Evolutionary conservation across 1,140 invertebrate genomes (phyloP).

Genomic region (Drosophila biarmipes): DNA sequence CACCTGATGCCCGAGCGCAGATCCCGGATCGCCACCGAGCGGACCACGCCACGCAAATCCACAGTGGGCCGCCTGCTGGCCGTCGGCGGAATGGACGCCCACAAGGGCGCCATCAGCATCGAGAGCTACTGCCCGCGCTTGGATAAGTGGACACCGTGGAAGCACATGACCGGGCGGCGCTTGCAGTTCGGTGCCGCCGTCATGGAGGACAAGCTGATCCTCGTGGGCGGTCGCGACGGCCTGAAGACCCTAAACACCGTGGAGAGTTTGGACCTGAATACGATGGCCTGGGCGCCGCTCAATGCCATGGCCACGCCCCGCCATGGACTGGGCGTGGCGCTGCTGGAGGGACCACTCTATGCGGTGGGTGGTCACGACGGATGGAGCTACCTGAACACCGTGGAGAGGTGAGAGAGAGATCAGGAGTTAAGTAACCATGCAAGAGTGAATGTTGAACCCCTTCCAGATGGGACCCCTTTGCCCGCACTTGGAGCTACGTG

Average conservation of each 20-base stretch:
- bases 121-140: constrained; percentile 94
- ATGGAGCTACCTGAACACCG: constrained; percentile 97
- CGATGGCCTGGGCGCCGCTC: constrained; percentile 91
- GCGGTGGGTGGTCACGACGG: constrained; percentile 98
- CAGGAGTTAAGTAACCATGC: not conserved
- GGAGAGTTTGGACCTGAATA: constrained; percentile 93
- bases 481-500: constrained; percentile 94
- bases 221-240: constrained; percentile 96
- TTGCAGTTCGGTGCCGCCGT: constrained; percentile 96
- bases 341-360: constrained; percentile 94
- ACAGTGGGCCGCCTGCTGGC: constrained; percentile 94
- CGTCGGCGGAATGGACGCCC: constrained; percentile 96
- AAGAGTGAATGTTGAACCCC: not conserved
- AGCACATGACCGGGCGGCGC: constrained; percentile 92
- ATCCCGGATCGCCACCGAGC: constrained; percentile 89
- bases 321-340: constrained; percentile 95
- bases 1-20: constrained; percentile 94
- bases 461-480: constrained; percentile 92
- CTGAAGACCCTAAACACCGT: constrained; percentile 95
- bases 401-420: constrained; percentile 88
- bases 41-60: constrained; percentile 95
- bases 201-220: constrained; percentile 92
- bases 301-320: constrained; percentile 96
- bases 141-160: constrained; percentile 92
- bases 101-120: constrained; percentile 94